phyloP scores from a whole-genome alignment of 2,888 invertebrate genomes.

The Ptychoptera albimana region DNA sequence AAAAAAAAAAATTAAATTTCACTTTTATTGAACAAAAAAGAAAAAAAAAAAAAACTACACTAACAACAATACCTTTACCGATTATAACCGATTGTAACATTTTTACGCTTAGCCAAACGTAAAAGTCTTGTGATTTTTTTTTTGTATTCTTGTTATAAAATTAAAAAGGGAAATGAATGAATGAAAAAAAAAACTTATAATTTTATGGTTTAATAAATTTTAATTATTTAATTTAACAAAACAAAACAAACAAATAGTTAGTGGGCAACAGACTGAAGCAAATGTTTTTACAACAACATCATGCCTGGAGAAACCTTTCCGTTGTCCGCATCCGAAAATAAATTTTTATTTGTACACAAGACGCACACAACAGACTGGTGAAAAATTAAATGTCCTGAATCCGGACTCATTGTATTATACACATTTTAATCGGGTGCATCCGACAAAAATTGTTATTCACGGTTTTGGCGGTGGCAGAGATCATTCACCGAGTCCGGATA shows the following conservation, averaged over 20 bases:
- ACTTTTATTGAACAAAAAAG: no score
- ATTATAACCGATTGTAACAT: no score
- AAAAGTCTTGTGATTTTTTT: no score
- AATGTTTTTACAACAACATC: slow-evolving; percentile 66
- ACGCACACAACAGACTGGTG: slow-evolving; percentile 57
- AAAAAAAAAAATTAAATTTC: no score
- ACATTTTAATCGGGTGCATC: slow-evolving; percentile 58
- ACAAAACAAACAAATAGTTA: slow-evolving; percentile 35
- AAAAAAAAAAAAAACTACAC: no score
- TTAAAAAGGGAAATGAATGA: no score
- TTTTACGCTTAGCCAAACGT: no score
- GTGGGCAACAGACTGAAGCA: no score
- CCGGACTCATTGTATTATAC: slow-evolving; percentile 54
- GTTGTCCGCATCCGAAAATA: slow-evolving; percentile 70
- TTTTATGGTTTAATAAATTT: slow-evolving; percentile 8
- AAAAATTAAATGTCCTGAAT: slow-evolving; percentile 51
- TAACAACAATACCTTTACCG: no score
- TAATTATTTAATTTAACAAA: slow-evolving; percentile 18
- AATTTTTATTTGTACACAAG: slow-evolving; percentile 71
- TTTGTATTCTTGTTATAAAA: no score
- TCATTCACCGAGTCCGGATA: slow-evolving; percentile 67
- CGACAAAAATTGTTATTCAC: slow-evolving; percentile 78
- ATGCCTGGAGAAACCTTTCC: slow-evolving; percentile 63
- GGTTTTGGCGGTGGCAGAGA: slow-evolving; percentile 79
- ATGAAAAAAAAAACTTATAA: no score